Evolutionary conservation across 1,140 invertebrate species (phyloP).

Genomic region (Octopus bimaculoides): DNA sequence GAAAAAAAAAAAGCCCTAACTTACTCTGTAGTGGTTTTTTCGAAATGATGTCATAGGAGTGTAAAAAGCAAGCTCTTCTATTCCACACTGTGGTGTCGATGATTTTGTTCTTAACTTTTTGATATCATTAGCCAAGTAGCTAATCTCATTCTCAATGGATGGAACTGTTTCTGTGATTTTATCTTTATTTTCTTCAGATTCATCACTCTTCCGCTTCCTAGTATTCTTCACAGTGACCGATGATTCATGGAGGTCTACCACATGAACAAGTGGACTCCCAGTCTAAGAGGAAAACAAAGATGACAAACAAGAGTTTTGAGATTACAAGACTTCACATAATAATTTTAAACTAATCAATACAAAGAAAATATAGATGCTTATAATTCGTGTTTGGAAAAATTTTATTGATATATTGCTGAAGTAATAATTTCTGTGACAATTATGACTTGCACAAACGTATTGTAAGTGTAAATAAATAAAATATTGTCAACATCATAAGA

Average conservation of each 20-base stretch:
- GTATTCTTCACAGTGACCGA: background rate
- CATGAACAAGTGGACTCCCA: background rate
- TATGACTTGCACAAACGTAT: too few relatives aligned
- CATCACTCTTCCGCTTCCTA: background rate
- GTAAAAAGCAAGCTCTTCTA: background rate
- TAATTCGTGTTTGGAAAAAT: too few relatives aligned
- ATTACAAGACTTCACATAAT: too few relatives aligned
- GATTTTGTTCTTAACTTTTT: background rate
- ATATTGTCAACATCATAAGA: too few relatives aligned
- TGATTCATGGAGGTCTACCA: background rate
- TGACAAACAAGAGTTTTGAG: too few relatives aligned
- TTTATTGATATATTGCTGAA: too few relatives aligned
- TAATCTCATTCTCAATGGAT: slow-evolving; percentile 6
- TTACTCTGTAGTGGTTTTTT: background rate
- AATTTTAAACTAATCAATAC: too few relatives aligned
- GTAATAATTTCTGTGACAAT: too few relatives aligned
- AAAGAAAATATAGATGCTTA: too few relatives aligned
- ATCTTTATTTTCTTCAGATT: background rate
- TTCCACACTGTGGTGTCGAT: background rate
- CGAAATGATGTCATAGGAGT: background rate
- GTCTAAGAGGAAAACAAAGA: too few relatives aligned
- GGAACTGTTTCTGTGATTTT: background rate
- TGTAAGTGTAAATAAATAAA: too few relatives aligned
- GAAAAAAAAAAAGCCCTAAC: background rate
- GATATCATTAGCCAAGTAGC: background rate